phyloP scores from a whole-genome alignment of 2,888 invertebrate genomes.

The Scaptodrosophila latifasciaeformis region DNA sequence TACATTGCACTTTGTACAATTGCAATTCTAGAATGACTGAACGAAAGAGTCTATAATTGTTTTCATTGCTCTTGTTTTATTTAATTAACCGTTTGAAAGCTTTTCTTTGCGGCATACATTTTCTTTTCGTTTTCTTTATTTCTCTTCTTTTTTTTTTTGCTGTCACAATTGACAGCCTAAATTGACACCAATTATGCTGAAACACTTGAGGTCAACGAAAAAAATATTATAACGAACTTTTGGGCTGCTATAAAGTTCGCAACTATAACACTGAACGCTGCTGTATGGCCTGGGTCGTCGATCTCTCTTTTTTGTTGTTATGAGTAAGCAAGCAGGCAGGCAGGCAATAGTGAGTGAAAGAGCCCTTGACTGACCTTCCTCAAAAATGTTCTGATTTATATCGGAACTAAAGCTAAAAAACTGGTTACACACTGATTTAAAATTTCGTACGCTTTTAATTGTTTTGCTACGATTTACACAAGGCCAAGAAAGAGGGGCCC shows the following conservation, averaged over 20 bases:
- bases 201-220: background rate
- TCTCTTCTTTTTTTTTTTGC: too few relatives aligned
- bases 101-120: too few relatives aligned
- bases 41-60: too few relatives aligned
- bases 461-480: background rate
- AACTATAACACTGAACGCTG: too few relatives aligned
- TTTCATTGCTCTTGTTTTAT: too few relatives aligned
- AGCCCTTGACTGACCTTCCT: conserved; percentile 55
- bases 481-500: background rate
- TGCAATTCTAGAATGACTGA: too few relatives aligned
- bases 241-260: too few relatives aligned
- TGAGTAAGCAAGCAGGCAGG: too few relatives aligned
- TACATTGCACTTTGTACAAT: too few relatives aligned
- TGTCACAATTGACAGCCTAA: conserved; percentile 18
- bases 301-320: conserved; percentile 33
- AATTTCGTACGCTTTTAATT: background rate
- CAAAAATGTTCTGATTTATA: conserved; percentile 18
- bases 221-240: too few relatives aligned
- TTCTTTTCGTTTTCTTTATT: too few relatives aligned
- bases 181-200: conserved; percentile 58
- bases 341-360: conserved; percentile 12
- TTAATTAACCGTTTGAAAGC: too few relatives aligned
- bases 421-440: conserved; percentile 22
- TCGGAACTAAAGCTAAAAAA: conserved; percentile 24
- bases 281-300: conserved; percentile 40